Evolutionary conservation across 2,113 vertebrate species (phyloP).

Genomic region (Noctilio leporinus): DNA sequence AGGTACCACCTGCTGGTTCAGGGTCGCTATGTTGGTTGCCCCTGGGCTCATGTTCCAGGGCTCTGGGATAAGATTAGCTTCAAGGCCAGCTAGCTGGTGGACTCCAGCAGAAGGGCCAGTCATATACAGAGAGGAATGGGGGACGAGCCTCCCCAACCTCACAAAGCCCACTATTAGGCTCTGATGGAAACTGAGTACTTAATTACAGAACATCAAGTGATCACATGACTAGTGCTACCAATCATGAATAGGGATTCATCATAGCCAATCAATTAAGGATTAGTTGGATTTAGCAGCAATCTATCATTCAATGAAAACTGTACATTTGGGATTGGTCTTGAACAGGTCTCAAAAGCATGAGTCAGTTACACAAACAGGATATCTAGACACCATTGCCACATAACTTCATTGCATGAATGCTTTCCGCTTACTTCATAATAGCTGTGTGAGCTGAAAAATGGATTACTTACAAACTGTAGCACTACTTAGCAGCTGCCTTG

Average conservation of each 20-base stretch:
- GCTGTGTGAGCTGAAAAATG: neutral
- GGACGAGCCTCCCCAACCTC: no score
- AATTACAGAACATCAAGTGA: neutral
- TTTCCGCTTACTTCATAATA: neutral
- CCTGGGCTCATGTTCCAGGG: no score
- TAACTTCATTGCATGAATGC: neutral
- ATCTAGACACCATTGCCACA: neutral
- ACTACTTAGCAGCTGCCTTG: neutral
- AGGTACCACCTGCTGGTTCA: no score
- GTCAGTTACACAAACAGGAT: neutral
- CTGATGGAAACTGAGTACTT: neutral
- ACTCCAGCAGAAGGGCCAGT: no score
- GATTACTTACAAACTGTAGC: neutral
- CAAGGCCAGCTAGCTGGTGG: no score
- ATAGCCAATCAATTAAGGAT: neutral
- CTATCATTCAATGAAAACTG: neutral
- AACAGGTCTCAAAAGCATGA: neutral
- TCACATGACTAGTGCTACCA: neutral
- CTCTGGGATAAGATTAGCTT: no score
- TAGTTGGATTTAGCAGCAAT: neutral
- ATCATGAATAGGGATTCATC: neutral
- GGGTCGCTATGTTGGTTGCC: no score
- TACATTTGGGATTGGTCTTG: neutral
- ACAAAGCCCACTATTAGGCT: no score
- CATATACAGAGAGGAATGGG: no score